phyloP scores from a whole-genome alignment of 2,888 invertebrate species.

The Temnothorax unifasciatus region DNA sequence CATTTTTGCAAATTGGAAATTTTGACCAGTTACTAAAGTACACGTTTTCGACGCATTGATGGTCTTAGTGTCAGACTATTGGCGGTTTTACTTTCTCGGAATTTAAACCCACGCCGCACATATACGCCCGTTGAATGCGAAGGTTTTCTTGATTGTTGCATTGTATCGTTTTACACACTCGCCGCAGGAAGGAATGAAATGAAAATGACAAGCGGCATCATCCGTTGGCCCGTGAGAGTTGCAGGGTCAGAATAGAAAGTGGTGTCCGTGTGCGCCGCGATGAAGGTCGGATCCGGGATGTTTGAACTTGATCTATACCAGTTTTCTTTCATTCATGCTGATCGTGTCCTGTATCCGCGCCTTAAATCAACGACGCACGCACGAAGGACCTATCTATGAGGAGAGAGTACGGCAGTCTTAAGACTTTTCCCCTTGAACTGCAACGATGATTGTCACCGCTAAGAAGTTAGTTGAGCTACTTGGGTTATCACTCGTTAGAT shows the following conservation, averaged over 20 bases:
- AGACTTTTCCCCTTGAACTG: constrained; percentile 2
- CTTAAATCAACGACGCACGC: constrained; percentile 34
- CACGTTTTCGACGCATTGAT: background rate
- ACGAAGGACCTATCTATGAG: constrained; percentile 2
- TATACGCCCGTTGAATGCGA: background rate
- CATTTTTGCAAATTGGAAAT: background rate
- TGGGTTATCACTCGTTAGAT: constrained; percentile 15
- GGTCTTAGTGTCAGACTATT: background rate
- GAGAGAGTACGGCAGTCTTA: constrained; percentile 45
- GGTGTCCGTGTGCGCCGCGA: constrained; percentile 79
- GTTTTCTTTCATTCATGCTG: constrained; percentile 83
- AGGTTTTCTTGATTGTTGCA: constrained; percentile 1
- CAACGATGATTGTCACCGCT: background rate
- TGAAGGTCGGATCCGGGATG: constrained; percentile 86
- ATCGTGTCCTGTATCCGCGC: constrained; percentile 62
- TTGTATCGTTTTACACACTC: constrained; percentile 45
- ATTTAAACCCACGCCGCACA: background rate
- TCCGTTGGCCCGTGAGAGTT: constrained; percentile 73
- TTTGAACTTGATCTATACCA: constrained; percentile 80
- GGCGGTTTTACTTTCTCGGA: constrained; percentile 40
- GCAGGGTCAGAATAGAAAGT: constrained; percentile 86
- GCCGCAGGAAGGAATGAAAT: constrained; percentile 76
- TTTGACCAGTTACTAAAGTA: background rate
- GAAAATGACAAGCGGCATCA: constrained; percentile 83
- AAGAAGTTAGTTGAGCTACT: constrained; percentile 14